A percentile compares a stretch with the other conserved stretches of the same genome.
phyloP scores from a whole-genome alignment of 2,113 vertebrate genomes.

The Heteronetta atricapilla region DNA sequence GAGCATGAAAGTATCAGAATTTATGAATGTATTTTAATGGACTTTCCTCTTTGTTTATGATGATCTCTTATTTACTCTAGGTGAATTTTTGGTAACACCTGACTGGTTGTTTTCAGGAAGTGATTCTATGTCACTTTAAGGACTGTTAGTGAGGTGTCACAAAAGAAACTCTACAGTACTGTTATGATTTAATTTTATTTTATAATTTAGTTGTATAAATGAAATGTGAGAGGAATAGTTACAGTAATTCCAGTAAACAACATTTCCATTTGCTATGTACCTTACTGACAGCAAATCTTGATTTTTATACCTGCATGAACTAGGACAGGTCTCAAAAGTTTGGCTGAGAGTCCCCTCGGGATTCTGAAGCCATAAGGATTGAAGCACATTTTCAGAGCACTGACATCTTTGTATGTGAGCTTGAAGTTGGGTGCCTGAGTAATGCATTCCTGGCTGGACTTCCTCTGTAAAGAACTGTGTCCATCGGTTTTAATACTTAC shows the following conservation, averaged over 20 bases:
- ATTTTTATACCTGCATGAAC: background rate
- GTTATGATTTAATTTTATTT: background rate
- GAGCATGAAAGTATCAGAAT: background rate
- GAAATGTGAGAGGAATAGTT: background rate
- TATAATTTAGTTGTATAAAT: background rate
- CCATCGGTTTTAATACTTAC: background rate
- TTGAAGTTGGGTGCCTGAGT: background rate
- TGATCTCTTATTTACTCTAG: background rate
- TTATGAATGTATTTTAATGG: background rate
- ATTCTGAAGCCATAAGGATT: background rate
- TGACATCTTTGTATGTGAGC: background rate
- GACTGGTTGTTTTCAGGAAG: background rate
- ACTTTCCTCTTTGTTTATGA: background rate
- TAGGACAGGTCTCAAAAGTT: background rate
- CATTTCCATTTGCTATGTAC: background rate
- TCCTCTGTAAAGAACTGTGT: background rate
- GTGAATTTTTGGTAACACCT: background rate
- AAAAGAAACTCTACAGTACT: background rate
- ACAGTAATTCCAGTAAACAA: background rate
- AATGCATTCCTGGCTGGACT: background rate
- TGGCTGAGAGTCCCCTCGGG: background rate
- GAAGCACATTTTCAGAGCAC: background rate
- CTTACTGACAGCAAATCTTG: background rate
- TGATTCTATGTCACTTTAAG: background rate
- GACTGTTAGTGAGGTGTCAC: background rate